These are phyloP conservation scores for Encarsia formosa DNA, from an alignment of 2,888 invertebrate genomes.

Conservation along the genomic window DNA sequence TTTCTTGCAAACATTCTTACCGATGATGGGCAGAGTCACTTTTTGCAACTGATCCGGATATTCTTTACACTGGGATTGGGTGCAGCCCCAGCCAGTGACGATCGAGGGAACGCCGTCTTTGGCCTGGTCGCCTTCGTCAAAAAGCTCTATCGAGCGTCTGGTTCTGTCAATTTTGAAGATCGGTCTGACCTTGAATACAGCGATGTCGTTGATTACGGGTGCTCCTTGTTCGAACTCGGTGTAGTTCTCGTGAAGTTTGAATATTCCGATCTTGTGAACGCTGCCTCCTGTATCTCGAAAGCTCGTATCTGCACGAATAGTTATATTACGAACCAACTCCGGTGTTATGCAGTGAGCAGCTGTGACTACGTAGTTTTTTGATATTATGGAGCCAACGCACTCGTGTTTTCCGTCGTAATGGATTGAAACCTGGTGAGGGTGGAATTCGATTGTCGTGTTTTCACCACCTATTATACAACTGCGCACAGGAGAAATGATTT, in stretches of 20 bases:
- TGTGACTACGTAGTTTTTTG: neutral
- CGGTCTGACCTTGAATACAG: neutral
- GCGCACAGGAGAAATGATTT: no score
- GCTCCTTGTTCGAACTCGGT: neutral
- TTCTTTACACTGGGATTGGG: neutral
- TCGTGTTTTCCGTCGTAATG: neutral
- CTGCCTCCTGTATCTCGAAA: neutral
- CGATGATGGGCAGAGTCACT: neutral
- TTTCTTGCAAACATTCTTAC: neutral
- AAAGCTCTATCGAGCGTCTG: neutral
- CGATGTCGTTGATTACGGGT: slow-evolving; percentile 3
- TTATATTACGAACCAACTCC: no score
- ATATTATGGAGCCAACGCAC: slow-evolving; percentile 9
- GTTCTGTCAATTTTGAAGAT: neutral
- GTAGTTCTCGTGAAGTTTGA: neutral
- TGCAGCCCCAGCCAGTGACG: neutral
- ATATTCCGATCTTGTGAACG: neutral
- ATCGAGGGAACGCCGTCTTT: neutral
- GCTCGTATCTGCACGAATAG: neutral
- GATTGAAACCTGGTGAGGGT: slow-evolving; percentile 8
- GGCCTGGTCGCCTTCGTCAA: neutral
- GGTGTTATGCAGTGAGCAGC: neutral
- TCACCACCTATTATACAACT: no score
- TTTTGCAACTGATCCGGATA: neutral
- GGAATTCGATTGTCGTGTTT: slow-evolving; percentile 1